These are phyloP conservation scores for Anolis carolinensis DNA, from an alignment of 2,113 vertebrate genomes.

Conservation along the genomic window DNA sequence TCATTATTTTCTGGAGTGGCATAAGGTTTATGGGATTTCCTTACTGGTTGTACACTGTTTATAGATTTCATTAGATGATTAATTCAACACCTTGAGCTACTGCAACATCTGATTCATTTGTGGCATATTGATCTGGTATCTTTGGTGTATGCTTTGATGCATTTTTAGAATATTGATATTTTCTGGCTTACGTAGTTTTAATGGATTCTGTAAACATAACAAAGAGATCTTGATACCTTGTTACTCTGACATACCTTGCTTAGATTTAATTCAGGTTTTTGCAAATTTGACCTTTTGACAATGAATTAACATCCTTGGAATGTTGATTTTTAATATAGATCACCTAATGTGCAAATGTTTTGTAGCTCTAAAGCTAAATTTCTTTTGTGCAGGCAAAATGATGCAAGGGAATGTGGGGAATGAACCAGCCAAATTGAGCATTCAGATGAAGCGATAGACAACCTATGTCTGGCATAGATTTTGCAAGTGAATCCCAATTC, in stretches of 20 bases:
- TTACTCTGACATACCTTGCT: not conserved
- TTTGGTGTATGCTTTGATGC: constrained; percentile 1
- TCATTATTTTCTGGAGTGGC: not conserved
- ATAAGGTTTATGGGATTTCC: not conserved
- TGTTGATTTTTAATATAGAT: not conserved
- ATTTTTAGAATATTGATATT: constrained; percentile 14
- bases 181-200: not conserved
- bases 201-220: not conserved
- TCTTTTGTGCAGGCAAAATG: not conserved
- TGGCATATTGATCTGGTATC: constrained; percentile 4
- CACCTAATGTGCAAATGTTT: not conserved
- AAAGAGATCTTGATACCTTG: not conserved
- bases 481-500: not conserved
- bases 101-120: constrained; percentile 12
- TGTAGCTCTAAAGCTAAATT: not conserved
- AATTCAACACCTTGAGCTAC: not conserved
- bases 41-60: not conserved
- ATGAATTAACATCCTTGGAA: not conserved
- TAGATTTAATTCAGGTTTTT: not conserved
- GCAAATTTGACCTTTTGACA: not conserved
- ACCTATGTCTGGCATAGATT: not conserved
- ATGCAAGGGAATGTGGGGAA: not conserved
- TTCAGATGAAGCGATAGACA: not conserved
- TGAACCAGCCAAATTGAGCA: not conserved
- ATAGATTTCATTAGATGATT: constrained; percentile 21